phyloP scores from a whole-genome alignment of 1,140 invertebrate species.

The Augochlora pura region DNA sequence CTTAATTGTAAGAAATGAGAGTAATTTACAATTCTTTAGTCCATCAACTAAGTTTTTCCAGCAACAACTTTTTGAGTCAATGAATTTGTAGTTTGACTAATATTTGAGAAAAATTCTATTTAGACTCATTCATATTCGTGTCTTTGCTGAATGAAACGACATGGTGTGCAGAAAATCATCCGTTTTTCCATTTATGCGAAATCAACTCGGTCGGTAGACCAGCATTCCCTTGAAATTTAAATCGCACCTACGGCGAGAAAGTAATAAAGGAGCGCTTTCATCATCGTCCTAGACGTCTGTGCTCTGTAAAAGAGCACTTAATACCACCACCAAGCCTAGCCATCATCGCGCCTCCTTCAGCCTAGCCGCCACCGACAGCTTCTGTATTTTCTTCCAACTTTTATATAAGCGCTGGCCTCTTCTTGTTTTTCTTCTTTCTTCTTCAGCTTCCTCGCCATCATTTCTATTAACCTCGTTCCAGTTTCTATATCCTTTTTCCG shows the following conservation, averaged over 20 bases:
- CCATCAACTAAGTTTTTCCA: no score
- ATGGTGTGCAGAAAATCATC: not conserved
- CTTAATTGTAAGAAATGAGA: no score
- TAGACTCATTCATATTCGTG: not conserved
- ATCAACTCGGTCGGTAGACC: constrained; percentile 5
- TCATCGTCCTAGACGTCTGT: constrained; percentile 51
- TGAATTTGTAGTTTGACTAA: no score
- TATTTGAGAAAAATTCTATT: not conserved
- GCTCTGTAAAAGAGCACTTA: constrained; percentile 53
- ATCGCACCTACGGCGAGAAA: constrained; percentile 48
- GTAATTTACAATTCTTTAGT: no score
- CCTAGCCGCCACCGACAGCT: constrained; percentile 39
- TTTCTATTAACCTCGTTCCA: not conserved
- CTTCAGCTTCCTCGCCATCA: not conserved
- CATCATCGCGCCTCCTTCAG: constrained; percentile 51
- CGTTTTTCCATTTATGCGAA: not conserved
- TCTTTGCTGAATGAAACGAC: not conserved
- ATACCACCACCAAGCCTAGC: constrained; percentile 48
- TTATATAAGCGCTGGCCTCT: constrained; percentile 53
- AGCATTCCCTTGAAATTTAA: constrained; percentile 39
- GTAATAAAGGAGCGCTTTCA: constrained; percentile 58
- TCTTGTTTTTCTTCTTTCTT: constrained; percentile 1
- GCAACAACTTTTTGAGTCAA: no score
- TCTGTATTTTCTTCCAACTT: constrained; percentile 59
- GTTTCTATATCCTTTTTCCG: constrained; percentile 11